These are phyloP conservation scores for Leucopsar rothschildi DNA, from an alignment of 2,113 vertebrate species.

Conservation along the genomic window DNA sequence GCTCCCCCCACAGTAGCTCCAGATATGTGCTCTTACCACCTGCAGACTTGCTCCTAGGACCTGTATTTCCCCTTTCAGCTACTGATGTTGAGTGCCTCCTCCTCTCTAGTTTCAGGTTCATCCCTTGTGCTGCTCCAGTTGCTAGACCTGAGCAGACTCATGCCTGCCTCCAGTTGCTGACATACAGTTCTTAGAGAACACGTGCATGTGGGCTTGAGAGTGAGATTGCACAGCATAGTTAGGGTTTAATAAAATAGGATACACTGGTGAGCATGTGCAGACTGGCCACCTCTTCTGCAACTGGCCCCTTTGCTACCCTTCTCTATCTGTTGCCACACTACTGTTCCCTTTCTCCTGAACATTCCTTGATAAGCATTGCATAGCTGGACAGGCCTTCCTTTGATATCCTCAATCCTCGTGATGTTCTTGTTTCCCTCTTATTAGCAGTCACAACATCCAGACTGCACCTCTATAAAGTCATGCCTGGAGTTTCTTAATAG, in stretches of 20 bases:
- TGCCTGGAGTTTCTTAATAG: neutral
- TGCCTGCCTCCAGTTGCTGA: neutral
- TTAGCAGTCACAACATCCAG: neutral
- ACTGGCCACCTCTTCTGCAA: neutral
- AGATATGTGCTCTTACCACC: neutral
- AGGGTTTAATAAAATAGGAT: neutral
- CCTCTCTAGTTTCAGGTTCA: neutral
- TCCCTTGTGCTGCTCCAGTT: neutral
- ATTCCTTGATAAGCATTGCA: neutral
- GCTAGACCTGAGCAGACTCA: neutral
- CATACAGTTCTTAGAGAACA: neutral
- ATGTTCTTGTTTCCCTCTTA: neutral
- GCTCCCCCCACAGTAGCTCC: neutral
- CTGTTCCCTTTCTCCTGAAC: neutral
- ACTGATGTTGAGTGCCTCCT: neutral
- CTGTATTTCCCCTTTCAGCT: neutral
- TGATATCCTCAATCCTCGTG: accelerated
- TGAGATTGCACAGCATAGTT: neutral
- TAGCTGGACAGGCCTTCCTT: neutral
- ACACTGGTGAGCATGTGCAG: neutral
- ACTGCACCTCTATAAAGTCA: neutral
- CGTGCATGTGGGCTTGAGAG: accelerated
- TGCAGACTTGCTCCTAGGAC: accelerated
- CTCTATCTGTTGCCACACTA: accelerated
- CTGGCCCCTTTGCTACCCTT: neutral